These are phyloP conservation scores for Drosophila murphyi DNA, from an alignment of 1,140 invertebrate species.

Conservation along the genomic window DNA sequence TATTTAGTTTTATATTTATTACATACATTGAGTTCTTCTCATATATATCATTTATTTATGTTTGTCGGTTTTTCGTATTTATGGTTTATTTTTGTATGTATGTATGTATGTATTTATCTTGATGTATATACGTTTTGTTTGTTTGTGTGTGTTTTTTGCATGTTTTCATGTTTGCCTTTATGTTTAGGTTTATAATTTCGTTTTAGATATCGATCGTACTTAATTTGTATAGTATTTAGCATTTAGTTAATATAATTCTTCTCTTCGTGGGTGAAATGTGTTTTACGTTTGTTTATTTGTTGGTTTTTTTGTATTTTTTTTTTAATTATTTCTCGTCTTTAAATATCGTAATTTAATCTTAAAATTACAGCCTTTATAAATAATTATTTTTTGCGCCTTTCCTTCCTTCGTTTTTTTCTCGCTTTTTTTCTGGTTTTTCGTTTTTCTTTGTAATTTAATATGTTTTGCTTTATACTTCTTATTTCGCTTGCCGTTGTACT, in stretches of 20 bases:
- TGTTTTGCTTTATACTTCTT: constrained; percentile 78
- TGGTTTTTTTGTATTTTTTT: constrained; percentile 32
- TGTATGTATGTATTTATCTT: constrained; percentile 43
- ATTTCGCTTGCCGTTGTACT: constrained; percentile 80
- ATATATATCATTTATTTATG: constrained; percentile 60
- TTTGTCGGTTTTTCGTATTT: constrained; percentile 27
- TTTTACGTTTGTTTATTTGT: constrained; percentile 38
- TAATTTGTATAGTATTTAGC: constrained; percentile 72
- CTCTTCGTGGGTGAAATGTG: constrained; percentile 75
- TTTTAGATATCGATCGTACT: constrained; percentile 81
- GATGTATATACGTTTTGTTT: constrained; percentile 29
- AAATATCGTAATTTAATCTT: constrained; percentile 70
- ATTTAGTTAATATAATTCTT: constrained; percentile 75
- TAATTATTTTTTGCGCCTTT: constrained; percentile 74
- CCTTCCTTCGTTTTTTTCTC: constrained; percentile 24
- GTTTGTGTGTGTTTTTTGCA: constrained; percentile 52
- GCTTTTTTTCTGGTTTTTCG: constrained; percentile 1
- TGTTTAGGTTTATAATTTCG: constrained; percentile 72
- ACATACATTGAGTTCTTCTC: constrained; percentile 81
- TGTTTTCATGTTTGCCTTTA: constrained; percentile 47
- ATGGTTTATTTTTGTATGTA: constrained; percentile 39
- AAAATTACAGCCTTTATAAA: constrained; percentile 85
- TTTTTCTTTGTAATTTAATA: constrained; percentile 41
- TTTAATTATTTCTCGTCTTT: constrained; percentile 47
- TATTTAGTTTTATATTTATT: constrained; percentile 82